Conservation (phyloP, 2,113 vertebrate species). For the Guaruba guarouba region DNA sequence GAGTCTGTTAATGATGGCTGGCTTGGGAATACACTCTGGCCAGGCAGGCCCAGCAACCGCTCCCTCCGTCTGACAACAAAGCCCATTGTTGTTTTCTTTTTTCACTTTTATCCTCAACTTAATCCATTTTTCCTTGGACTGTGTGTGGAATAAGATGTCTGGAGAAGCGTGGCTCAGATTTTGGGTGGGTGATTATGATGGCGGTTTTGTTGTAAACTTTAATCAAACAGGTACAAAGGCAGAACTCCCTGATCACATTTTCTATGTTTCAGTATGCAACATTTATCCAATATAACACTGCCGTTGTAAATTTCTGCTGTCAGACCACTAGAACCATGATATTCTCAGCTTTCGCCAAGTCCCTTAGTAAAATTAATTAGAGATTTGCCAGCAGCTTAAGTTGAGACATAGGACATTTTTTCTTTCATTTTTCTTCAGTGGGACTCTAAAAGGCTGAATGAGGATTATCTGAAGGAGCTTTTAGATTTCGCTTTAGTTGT, state of each 20-base stretch:
- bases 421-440: not conserved
- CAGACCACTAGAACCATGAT: not conserved
- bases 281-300: accelerated
- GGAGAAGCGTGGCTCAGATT: constrained; percentile 58
- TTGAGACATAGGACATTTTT: not conserved
- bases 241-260: not conserved
- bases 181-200: constrained; percentile 11
- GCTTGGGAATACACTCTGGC: constrained; percentile 78
- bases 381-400: not conserved
- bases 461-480: not conserved
- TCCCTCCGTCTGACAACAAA: constrained; percentile 62
- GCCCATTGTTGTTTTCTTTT: constrained; percentile 75
- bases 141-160: constrained; percentile 63
- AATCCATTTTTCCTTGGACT: constrained; percentile 70
- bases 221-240: not conserved
- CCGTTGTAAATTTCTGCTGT: not conserved
- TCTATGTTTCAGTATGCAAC: not conserved
- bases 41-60: constrained; percentile 66
- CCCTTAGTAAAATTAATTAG: not conserved
- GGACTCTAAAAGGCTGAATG: not conserved
- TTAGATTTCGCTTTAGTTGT: not conserved
- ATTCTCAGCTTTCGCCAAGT: not conserved
- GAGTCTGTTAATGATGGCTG: constrained; percentile 84
- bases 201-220: not conserved
- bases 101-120: constrained; percentile 69